Conservation (phyloP, 2,113 vertebrate species). For the Grantiella picta region DNA sequence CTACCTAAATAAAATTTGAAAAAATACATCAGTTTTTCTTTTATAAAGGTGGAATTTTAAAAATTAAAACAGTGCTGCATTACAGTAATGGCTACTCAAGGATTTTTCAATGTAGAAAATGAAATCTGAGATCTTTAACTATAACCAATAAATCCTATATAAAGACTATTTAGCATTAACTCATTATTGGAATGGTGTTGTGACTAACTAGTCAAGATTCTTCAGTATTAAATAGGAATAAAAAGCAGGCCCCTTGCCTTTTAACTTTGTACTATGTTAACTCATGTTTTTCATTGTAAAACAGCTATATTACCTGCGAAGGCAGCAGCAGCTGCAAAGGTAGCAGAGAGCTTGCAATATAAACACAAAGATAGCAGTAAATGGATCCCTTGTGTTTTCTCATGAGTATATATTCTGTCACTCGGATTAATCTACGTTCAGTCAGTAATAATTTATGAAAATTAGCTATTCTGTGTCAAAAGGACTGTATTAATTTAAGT, state of each 20-base stretch:
- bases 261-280: neutral
- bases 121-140: neutral
- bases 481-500: slow-evolving; percentile 10
- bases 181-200: neutral
- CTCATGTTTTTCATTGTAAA: neutral
- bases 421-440: neutral
- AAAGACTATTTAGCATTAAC: neutral
- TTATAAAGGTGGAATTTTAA: neutral
- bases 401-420: neutral
- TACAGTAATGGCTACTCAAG: neutral
- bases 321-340: slow-evolving; percentile 16
- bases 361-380: slow-evolving; percentile 1
- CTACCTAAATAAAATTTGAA: neutral
- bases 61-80: neutral
- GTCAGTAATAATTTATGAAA: slow-evolving; percentile 53
- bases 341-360: neutral
- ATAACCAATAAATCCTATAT: neutral
- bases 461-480: slow-evolving; percentile 47
- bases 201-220: neutral
- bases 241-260: neutral
- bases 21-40: neutral
- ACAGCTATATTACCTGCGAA: neutral
- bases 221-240: neutral
- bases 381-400: neutral
- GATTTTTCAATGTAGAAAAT: neutral